phyloP scores from a whole-genome alignment of 2,797 vertebrate genomes.

The Heliangelus exortis region DNA sequence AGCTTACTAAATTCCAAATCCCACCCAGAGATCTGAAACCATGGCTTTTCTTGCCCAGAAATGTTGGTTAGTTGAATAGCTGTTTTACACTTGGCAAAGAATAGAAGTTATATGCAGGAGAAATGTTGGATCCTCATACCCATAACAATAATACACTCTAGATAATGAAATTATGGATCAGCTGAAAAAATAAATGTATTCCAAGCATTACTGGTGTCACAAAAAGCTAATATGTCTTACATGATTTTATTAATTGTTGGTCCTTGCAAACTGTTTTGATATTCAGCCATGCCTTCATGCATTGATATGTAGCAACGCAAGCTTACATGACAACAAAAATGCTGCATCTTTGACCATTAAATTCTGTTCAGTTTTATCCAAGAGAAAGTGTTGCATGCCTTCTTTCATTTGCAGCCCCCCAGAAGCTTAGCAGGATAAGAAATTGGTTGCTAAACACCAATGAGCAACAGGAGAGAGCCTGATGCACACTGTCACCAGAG shows the following conservation, averaged over 20 bases:
- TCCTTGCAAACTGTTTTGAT: background rate
- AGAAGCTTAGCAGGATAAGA: background rate
- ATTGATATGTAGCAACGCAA: background rate
- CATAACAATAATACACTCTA: background rate
- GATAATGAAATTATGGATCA: background rate
- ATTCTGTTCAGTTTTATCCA: background rate
- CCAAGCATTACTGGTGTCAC: background rate
- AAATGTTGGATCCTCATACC: background rate
- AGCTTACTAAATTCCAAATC: background rate
- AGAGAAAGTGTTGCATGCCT: background rate
- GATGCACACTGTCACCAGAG: background rate
- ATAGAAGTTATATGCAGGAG: background rate
- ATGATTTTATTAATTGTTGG: background rate
- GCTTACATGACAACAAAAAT: background rate
- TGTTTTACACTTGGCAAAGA: background rate
- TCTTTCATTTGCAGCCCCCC: background rate
- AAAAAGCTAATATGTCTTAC: background rate
- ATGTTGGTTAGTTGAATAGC: background rate
- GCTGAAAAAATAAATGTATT: background rate
- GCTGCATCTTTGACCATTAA: accelerated
- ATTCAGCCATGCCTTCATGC: background rate
- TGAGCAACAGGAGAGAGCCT: background rate
- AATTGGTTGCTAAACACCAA: background rate
- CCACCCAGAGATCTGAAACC: background rate
- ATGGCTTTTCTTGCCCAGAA: background rate